Evolutionary conservation across 2,797 vertebrate genomes (phyloP).

Genomic region (Nannoperca obscura): DNA sequence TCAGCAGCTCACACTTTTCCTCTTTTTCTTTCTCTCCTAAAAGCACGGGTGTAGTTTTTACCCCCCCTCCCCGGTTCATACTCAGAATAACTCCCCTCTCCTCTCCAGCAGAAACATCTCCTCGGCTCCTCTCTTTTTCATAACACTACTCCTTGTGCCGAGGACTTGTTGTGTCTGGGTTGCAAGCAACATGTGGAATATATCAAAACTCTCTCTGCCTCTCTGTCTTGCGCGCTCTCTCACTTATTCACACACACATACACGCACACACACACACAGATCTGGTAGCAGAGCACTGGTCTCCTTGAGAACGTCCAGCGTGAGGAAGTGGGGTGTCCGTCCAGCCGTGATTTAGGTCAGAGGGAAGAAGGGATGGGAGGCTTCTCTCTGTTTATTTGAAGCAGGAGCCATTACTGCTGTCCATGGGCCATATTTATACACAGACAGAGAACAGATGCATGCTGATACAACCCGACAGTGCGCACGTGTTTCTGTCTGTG

Average conservation of each 20-base stretch:
- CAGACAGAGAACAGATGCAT: constrained; percentile 82
- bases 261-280: constrained; percentile 30
- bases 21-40: constrained; percentile 37
- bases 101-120: constrained; percentile 69
- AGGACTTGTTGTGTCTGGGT: constrained; percentile 80
- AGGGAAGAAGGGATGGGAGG: constrained; percentile 78
- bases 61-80: constrained; percentile 41
- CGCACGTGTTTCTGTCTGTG: constrained; percentile 41
- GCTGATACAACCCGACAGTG: constrained; percentile 60
- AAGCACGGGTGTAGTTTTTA: constrained; percentile 57
- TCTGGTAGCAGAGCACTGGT: constrained; percentile 55
- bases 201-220: constrained; percentile 67
- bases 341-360: constrained; percentile 84
- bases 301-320: constrained; percentile 74
- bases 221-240: constrained; percentile 45
- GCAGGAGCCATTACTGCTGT: constrained; percentile 87
- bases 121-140: constrained; percentile 56
- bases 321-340: constrained; percentile 82
- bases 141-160: constrained; percentile 58
- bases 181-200: constrained; percentile 75
- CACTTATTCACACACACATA: constrained; percentile 54
- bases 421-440: constrained; percentile 84
- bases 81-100: constrained; percentile 56
- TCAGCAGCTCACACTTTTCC: constrained; percentile 57
- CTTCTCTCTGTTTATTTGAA: constrained; percentile 88